These are phyloP conservation scores for Polyommatus icarus DNA, from an alignment of 2,888 invertebrate genomes.

Conservation along the genomic window DNA sequence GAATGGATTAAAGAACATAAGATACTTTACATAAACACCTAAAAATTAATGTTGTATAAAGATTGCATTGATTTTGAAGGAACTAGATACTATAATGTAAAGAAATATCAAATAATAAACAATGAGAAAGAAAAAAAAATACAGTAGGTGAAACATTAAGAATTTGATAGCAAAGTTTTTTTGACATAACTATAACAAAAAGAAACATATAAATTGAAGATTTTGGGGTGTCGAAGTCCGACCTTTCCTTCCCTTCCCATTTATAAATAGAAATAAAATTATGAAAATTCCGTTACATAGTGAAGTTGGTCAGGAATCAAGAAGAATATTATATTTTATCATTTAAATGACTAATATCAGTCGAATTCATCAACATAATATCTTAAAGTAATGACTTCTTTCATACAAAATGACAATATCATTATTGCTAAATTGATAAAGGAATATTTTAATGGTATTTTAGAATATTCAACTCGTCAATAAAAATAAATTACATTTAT, in stretches of 20 bases:
- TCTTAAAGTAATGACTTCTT: constrained; percentile 15
- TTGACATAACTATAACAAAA: too few relatives aligned
- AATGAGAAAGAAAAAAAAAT: not conserved
- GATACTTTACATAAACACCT: not conserved
- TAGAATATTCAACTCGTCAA: constrained; percentile 14
- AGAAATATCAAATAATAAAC: not conserved
- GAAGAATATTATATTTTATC: not conserved
- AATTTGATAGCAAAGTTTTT: not conserved
- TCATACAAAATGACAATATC: not conserved
- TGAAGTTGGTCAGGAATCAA: not conserved
- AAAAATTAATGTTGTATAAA: not conserved
- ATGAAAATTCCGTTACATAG: not conserved
- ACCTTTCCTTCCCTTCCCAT: too few relatives aligned
- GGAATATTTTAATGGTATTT: constrained; percentile 9
- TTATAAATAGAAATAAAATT: not conserved
- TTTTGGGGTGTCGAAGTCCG: too few relatives aligned
- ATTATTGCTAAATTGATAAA: not conserved
- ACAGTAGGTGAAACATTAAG: not conserved
- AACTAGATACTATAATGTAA: not conserved
- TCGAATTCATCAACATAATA: not conserved
- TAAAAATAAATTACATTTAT: constrained; percentile 18
- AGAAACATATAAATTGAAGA: too few relatives aligned
- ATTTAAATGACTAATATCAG: not conserved
- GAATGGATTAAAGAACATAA: not conserved
- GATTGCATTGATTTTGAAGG: not conserved